Percentiles rank a stretch among this genome's conserved stretches.
Conservation (phyloP, 2,113 vertebrate species). For the Hippocampus guttulatus region DNA sequence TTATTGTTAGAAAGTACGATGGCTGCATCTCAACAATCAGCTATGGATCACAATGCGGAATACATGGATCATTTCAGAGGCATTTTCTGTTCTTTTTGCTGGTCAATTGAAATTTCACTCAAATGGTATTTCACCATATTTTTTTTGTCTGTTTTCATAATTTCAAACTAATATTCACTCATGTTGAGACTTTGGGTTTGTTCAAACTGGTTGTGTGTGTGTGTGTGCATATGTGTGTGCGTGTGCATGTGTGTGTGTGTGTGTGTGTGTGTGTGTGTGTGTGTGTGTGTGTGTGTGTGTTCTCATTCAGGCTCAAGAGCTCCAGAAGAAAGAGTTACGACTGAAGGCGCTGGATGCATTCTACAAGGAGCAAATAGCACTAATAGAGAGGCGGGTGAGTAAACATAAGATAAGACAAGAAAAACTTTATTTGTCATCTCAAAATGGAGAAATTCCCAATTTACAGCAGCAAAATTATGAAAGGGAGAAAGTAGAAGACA, state of each 20-base stretch:
- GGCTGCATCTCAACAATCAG: neutral
- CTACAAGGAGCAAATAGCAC: constrained; percentile 84
- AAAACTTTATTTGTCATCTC: no score
- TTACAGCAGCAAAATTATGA: no score
- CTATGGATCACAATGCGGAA: neutral
- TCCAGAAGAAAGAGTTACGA: constrained; percentile 81
- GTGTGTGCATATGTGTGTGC: neutral
- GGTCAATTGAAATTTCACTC: neutral
- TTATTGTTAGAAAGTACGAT: neutral
- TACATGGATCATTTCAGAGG: neutral
- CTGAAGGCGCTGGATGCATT: constrained; percentile 75
- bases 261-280: neutral
- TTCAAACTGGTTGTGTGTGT: constrained; percentile 7
- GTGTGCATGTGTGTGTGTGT: constrained; percentile 12
- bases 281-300: constrained; percentile 13
- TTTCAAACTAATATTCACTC: neutral
- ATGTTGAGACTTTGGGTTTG: neutral
- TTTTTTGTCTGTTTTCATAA: neutral
- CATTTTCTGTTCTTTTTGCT: neutral
- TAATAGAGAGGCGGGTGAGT: constrained; percentile 82
- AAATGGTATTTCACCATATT: neutral
- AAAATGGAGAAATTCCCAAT: no score
- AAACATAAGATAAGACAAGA: no score
- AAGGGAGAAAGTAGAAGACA: no score
- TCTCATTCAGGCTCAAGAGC: constrained; percentile 71